Conservation (phyloP, 2,113 vertebrate species). For the Ptyas mucosa region DNA sequence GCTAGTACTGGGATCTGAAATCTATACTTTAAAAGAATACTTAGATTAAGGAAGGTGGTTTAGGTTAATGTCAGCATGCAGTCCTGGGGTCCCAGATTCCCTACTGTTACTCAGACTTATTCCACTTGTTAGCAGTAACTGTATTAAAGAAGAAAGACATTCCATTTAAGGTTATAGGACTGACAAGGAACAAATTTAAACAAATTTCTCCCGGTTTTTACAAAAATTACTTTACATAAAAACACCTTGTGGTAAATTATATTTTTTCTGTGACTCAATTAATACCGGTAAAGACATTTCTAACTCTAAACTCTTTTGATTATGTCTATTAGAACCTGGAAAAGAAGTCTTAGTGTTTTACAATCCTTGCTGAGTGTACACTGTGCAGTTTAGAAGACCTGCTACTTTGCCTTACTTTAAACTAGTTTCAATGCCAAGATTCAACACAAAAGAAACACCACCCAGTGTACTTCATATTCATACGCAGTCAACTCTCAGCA, state of each 20-base stretch:
- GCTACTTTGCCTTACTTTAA: neutral
- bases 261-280: neutral
- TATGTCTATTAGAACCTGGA: neutral
- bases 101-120: neutral
- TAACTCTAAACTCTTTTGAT: neutral
- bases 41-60: neutral
- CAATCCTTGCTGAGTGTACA: neutral
- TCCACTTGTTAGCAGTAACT: neutral
- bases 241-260: neutral
- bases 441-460: neutral
- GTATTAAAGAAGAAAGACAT: neutral
- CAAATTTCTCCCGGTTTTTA: neutral
- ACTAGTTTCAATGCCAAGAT: neutral
- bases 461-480: neutral
- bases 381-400: neutral
- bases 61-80: neutral
- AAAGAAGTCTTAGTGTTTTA: neutral
- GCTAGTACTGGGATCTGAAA: neutral
- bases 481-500: slow-evolving; percentile 13
- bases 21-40: neutral
- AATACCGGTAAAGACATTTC: neutral
- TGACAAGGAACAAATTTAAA: neutral
- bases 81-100: neutral
- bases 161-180: neutral
- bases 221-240: neutral